These are phyloP conservation scores for Stomorhina lunata DNA, from an alignment of 2,888 invertebrate genomes.

Conservation along the genomic window DNA sequence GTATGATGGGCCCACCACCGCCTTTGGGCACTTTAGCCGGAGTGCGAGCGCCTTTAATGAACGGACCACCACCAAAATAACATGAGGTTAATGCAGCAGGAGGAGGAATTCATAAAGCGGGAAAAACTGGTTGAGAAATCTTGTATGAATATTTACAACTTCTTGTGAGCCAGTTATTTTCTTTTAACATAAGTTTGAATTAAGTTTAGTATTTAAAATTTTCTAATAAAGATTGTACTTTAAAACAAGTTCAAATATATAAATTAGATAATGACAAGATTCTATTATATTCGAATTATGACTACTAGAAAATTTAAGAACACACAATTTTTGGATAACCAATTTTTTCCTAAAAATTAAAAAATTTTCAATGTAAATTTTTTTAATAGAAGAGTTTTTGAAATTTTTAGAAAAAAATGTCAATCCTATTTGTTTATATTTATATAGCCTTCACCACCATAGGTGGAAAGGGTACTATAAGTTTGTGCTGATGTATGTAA, in stretches of 20 bases:
- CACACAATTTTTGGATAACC: too few species aligned
- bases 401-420: too few species aligned
- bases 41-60: constrained; percentile 86
- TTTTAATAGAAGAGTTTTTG: too few species aligned
- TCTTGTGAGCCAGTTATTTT: neutral
- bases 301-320: too few species aligned
- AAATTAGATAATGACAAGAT: neutral
- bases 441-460: too few species aligned
- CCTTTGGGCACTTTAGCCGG: constrained; percentile 87
- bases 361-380: too few species aligned
- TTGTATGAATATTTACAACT: neutral
- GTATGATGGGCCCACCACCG: constrained; percentile 85
- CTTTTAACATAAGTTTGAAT: constrained; percentile 5
- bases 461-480: too few species aligned
- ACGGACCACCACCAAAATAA: constrained; percentile 84
- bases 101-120: neutral
- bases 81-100: constrained; percentile 3
- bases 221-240: constrained; percentile 2
- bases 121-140: constrained; percentile 7
- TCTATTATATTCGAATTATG: too few species aligned
- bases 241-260: neutral
- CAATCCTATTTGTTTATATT: too few species aligned
- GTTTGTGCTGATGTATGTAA: too few species aligned
- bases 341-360: too few species aligned
- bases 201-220: constrained; percentile 44